These are phyloP conservation scores for Toxotes jaculatrix DNA, from an alignment of 2,113 vertebrate genomes.

Conservation along the genomic window DNA sequence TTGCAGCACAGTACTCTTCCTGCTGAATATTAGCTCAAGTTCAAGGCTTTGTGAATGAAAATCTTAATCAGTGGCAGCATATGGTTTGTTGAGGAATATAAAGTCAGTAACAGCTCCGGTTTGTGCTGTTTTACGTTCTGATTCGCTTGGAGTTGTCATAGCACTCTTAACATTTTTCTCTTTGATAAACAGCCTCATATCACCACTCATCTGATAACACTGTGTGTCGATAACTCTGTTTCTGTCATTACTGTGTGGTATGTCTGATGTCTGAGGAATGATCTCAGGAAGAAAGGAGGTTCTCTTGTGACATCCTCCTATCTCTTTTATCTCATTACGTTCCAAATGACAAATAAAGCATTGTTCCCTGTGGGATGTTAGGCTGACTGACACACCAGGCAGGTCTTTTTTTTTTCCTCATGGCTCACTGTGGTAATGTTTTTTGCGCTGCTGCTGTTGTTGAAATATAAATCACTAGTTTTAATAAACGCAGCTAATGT, in stretches of 20 bases:
- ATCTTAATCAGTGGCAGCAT: constrained; percentile 39
- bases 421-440: constrained; percentile 28
- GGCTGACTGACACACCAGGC: constrained; percentile 50
- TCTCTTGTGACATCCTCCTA: constrained; percentile 55
- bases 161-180: constrained; percentile 58
- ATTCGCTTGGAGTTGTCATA: constrained; percentile 19
- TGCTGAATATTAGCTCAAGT: constrained; percentile 30
- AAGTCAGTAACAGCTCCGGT: constrained; percentile 18
- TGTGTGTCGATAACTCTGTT: constrained; percentile 49
- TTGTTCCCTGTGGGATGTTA: constrained; percentile 49
- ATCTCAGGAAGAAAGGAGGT: constrained; percentile 54
- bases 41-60: constrained; percentile 33
- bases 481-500: constrained; percentile 44
- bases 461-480: constrained; percentile 38
- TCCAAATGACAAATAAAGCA: constrained; percentile 69
- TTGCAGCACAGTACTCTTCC: constrained; percentile 29
- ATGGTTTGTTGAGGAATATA: constrained; percentile 32
- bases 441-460: not conserved
- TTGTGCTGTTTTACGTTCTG: constrained; percentile 17
- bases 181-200: constrained; percentile 62
- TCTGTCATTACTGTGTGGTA: constrained; percentile 44
- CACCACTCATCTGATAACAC: constrained; percentile 40
- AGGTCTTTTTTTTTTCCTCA: not conserved
- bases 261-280: constrained; percentile 54
- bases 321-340: constrained; percentile 63